Conservation (phyloP, 2,797 vertebrate genomes). For the Percopsis omiscomaycus region DNA sequence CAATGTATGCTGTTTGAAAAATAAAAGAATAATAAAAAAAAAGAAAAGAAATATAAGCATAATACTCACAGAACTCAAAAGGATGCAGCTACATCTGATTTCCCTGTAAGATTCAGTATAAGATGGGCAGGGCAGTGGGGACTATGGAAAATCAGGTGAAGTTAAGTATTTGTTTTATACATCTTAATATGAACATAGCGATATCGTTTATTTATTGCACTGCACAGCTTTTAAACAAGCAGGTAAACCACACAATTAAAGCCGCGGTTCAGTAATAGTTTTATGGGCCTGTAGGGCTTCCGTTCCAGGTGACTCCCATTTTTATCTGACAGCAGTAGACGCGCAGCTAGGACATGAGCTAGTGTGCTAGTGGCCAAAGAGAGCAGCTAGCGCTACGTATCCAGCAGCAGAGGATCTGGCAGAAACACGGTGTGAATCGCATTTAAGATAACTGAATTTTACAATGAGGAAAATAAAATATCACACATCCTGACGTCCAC, state of each 20-base stretch:
- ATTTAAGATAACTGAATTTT: constrained; percentile 22
- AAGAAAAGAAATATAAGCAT: no score
- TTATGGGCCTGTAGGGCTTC: constrained; percentile 63
- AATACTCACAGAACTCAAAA: constrained; percentile 57
- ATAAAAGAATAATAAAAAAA: constrained; percentile 53
- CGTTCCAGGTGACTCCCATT: constrained; percentile 76
- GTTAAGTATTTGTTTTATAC: no score
- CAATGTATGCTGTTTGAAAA: constrained; percentile 76
- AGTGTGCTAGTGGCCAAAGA: constrained; percentile 12
- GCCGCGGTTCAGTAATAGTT: neutral
- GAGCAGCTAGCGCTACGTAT: constrained; percentile 57
- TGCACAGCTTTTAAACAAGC: no score
- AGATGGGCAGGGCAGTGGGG: no score
- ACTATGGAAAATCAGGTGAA: no score
- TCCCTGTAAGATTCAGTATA: constrained; percentile 2
- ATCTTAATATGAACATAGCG: no score
- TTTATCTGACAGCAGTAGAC: constrained; percentile 52
- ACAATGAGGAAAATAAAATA: constrained; percentile 71
- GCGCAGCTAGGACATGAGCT: constrained; percentile 4
- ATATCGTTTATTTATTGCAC: no score
- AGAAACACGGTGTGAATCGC: constrained; percentile 49
- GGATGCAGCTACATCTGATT: constrained; percentile 51
- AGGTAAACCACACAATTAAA: no score
- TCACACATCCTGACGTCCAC: constrained; percentile 69
- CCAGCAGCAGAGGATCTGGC: constrained; percentile 37